phyloP scores from a whole-genome alignment of 2,113 vertebrate genomes.

The Ptilonorhynchus violaceus region DNA sequence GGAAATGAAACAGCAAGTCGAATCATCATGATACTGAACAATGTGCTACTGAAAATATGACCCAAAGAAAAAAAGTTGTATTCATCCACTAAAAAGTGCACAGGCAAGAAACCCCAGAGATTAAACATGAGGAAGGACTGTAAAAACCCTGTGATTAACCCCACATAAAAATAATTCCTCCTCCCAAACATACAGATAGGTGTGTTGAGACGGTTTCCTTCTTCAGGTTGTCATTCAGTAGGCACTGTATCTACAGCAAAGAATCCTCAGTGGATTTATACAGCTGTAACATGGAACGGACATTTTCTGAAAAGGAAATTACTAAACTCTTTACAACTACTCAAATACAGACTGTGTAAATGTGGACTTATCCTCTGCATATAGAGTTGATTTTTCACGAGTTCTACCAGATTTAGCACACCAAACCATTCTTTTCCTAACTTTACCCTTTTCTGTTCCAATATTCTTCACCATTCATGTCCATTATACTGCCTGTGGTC shows the following conservation, averaged over 20 bases:
- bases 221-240: not conserved
- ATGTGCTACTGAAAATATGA: not conserved
- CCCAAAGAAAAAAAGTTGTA: not conserved
- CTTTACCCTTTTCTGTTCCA: not conserved
- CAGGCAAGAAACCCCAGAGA: not conserved
- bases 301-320: not conserved
- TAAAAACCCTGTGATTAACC: not conserved
- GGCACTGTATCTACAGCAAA: not conserved
- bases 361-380: not conserved
- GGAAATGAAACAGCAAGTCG: not conserved
- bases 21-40: not conserved
- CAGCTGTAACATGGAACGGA: not conserved
- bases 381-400: not conserved
- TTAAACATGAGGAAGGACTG: not conserved
- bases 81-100: not conserved
- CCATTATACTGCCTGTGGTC: not conserved
- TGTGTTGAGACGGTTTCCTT: not conserved
- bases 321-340: not conserved
- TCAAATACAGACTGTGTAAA: not conserved
- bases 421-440: not conserved
- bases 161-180: not conserved
- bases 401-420: not conserved
- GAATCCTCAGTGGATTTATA: not conserved
- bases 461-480: not conserved
- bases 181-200: not conserved